Evolutionary conservation across 2,113 vertebrate genomes (phyloP), one percentile per base, ranked within the genome.

Genomic region (Sarotherodon lohbergeri): DNA sequence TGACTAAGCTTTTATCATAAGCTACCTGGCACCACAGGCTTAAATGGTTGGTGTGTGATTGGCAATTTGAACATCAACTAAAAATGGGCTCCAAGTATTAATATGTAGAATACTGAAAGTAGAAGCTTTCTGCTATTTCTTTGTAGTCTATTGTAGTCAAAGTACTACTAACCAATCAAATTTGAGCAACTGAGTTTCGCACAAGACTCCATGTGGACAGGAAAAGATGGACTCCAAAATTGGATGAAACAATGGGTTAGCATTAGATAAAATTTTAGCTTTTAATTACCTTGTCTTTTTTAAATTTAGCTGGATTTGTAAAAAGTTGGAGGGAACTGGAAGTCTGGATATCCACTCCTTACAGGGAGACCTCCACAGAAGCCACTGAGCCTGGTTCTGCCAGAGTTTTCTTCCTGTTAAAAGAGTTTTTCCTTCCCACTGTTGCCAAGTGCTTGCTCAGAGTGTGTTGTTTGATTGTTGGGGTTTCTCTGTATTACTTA

Each of bases 231-330:
- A 48, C 13, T 17, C 41, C 8, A 46, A 76, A 46, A 48, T 29
- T 11, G 17, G 9, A 16, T 48, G 24, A 76, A 50, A 76, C 71
- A 29, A 29, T 17, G 41, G 22, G 22, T 4, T 11, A 46, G 29
- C 0, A 48, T 73, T 73, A 27, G 13, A 46, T 5, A 7, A 32
- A 76, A 0, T 7, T 41, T 68, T 17, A 46, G 39, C 39, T 16
- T 73, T 73, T 71, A 66, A 66, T 66, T 0, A 66, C 36, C n/a
- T 71, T 71, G 13, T 17, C 24, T 76, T 78, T 78, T 78, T 78
- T 3, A 48, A 48, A 73, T 48, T 29, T 76, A 76, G 24, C 71
- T 76, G 24, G 24, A 76, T 76, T 29, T 48, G 24, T 50, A 32
- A 76, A 17, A 27, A 5, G 16, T 19, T 29, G 43, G 68, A 73